Conservation (phyloP, 2,888 invertebrate genomes). For the Sturmia bella region DNA sequence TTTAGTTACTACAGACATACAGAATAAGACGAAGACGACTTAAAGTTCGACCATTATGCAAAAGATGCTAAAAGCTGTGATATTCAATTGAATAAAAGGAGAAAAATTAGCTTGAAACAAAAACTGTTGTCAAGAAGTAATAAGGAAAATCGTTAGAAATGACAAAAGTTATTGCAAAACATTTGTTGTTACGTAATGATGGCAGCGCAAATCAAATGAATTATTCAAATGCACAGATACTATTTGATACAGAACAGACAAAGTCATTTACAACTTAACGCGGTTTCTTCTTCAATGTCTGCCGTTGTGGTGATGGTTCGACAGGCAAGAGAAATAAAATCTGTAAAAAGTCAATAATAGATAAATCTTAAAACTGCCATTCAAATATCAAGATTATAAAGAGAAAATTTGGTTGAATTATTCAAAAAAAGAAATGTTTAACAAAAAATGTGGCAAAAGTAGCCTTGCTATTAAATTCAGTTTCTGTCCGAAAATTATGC, state of each 20-base stretch:
- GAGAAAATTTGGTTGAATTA: not conserved
- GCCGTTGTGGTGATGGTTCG: slow-evolving; percentile 11
- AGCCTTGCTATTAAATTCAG: slow-evolving; percentile 12
- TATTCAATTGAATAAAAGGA: slow-evolving; percentile 18
- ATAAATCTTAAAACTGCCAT: slow-evolving; percentile 42
- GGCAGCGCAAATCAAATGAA: slow-evolving; percentile 65
- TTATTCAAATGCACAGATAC: slow-evolving; percentile 61
- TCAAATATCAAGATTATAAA: slow-evolving; percentile 38
- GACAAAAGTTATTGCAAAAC: slow-evolving; percentile 48
- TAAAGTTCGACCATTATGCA: slow-evolving; percentile 48
- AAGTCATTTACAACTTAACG: slow-evolving; percentile 57
- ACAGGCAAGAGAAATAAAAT: not conserved
- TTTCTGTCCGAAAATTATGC: slow-evolving; percentile 3
- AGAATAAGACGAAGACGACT: slow-evolving; percentile 10
- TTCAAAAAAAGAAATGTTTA: too few species aligned
- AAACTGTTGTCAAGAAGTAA: slow-evolving; percentile 7
- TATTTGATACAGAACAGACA: slow-evolving; percentile 46
- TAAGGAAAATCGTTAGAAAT: not conserved
- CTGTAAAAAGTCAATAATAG: slow-evolving; percentile 32
- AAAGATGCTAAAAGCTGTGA: slow-evolving; percentile 34
- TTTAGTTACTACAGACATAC: not conserved
- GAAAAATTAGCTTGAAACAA: slow-evolving; percentile 22
- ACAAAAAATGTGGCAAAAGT: not conserved
- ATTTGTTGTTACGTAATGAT: slow-evolving; percentile 60
- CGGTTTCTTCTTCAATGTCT: slow-evolving; percentile 22